Base-by-base conservation (phyloP, 2,888 invertebrate species). In the Agrilus biguttatus region DNA sequence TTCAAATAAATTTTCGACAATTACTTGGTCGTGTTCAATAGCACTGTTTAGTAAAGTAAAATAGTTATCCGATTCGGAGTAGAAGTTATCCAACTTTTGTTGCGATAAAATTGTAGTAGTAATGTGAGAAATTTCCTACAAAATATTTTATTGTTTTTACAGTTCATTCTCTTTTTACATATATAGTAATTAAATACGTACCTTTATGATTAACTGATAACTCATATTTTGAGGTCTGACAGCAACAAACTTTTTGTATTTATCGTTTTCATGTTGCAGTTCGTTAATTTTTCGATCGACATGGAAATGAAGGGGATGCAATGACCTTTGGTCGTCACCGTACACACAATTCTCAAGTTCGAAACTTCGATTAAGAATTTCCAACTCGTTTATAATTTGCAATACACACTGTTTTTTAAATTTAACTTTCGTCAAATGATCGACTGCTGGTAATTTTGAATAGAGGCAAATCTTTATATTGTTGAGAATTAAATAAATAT, bases 401-500 rank as follows among this genome's bases (percentile, higher is more conserved):
- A 71, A 62, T 12, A 78, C 68, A 51, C 88, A 84, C 37, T 74
- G 63, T 8, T 80, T 71, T 65, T 86, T 86, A 0, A 90, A 62
- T 1, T 75, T 70, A 49, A 80, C 75, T 62, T 89, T 89, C 45
- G 83, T 78, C 0, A 87, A 78, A 0, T 91, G 90, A 69, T 95
- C 95, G 5, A 92, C 80, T 1, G 77, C 63, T 14, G 80, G 81
- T 10, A 82, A 68, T 58, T 77, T 73, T 0, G 76, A 70, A 56
- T 78, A 72, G 5, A 82, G 58, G 50, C 70, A 67, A 0, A 74
- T 58, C 52, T 77, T 73, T 1, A 78, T 50, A 14, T 74, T 61
- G 49, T 78, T 78, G 4, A 75, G 62, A 14, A 70, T 52, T 38
- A 61, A 56, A 48, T 62, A 62, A 17, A 59, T 43, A 46, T 60